Evolutionary conservation across 2,113 vertebrate genomes (phyloP).

Genomic region (Podarcis cretensis): DNA sequence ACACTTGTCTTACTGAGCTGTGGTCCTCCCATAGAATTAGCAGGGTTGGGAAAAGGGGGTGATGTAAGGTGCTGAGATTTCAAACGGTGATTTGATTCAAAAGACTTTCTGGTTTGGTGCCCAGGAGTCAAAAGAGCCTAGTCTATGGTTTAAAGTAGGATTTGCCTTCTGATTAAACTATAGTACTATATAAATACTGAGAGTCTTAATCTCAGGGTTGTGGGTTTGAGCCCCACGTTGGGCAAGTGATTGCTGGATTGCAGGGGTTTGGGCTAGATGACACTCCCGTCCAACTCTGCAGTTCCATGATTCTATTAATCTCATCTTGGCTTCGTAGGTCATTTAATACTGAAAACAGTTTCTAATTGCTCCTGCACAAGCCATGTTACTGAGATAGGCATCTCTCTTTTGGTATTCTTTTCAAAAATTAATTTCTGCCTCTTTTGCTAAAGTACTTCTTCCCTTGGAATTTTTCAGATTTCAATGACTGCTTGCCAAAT

Average conservation of each 20-base stretch:
- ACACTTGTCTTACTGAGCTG: background rate
- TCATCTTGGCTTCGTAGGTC: background rate
- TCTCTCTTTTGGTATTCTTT: background rate
- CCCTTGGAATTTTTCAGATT: conserved; percentile 74
- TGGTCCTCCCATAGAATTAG: background rate
- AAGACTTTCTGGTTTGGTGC: background rate
- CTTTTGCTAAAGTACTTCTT: background rate
- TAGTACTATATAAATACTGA: background rate
- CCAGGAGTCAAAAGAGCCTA: background rate
- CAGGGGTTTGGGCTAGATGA: no score
- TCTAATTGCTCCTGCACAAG: background rate
- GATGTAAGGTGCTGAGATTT: background rate
- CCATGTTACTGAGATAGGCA: background rate
- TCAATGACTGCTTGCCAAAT: conserved; percentile 90
- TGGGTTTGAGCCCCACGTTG: no score
- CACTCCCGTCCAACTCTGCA: background rate
- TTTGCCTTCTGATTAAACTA: background rate
- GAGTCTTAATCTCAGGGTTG: no score
- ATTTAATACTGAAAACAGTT: background rate
- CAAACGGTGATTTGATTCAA: background rate
- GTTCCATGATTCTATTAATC: background rate
- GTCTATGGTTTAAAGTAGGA: background rate
- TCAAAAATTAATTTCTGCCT: no score
- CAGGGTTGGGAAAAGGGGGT: no score
- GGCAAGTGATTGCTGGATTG: no score